Percentiles rank a stretch among this genome's conserved stretches.
These are phyloP conservation scores for Drosophila leonis DNA, from an alignment of 2,888 invertebrate genomes.

Conservation along the genomic window DNA sequence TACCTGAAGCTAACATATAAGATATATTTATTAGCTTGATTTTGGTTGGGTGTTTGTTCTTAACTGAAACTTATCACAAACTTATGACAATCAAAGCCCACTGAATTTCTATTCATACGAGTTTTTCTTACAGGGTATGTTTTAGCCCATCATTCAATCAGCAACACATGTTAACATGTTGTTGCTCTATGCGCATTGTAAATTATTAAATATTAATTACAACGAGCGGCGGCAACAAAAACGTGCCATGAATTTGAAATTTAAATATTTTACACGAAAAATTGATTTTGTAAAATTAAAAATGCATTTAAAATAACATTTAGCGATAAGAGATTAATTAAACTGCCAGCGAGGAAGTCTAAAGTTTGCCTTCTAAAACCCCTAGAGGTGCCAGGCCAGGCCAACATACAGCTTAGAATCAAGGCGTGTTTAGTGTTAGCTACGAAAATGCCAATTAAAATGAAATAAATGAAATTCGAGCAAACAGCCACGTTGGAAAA, in stretches of 20 bases:
- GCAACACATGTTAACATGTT: background rate
- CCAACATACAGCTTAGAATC: constrained; percentile 47
- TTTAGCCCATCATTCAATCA: accelerated
- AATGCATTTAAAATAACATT: constrained; percentile 70
- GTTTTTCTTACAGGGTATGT: background rate
- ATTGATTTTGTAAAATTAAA: constrained; percentile 58
- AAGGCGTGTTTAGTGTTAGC: constrained; percentile 69
- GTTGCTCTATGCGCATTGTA: constrained; percentile 63
- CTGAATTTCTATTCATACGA: background rate
- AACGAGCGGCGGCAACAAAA: constrained; percentile 54
- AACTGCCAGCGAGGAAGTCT: constrained; percentile 67
- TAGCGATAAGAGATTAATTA: constrained; percentile 77
- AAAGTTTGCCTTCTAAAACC: constrained; percentile 2
- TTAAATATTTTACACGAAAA: constrained; percentile 60
- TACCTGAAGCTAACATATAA: background rate
- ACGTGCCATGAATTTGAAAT: constrained; percentile 67
- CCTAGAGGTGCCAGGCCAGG: constrained; percentile 18
- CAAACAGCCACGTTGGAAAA: constrained; percentile 29
- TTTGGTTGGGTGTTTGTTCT: no score
- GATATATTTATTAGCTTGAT: background rate
- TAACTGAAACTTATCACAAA: background rate
- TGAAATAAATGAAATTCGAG: constrained; percentile 70
- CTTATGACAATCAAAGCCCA: background rate
- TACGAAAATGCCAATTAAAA: constrained; percentile 71
- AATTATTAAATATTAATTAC: constrained; percentile 74